A percentile compares a stretch with the other conserved stretches of the same genome.
These are phyloP conservation scores for Biston stratarius DNA, from an alignment of 2,888 invertebrate genomes.

Conservation along the genomic window DNA sequence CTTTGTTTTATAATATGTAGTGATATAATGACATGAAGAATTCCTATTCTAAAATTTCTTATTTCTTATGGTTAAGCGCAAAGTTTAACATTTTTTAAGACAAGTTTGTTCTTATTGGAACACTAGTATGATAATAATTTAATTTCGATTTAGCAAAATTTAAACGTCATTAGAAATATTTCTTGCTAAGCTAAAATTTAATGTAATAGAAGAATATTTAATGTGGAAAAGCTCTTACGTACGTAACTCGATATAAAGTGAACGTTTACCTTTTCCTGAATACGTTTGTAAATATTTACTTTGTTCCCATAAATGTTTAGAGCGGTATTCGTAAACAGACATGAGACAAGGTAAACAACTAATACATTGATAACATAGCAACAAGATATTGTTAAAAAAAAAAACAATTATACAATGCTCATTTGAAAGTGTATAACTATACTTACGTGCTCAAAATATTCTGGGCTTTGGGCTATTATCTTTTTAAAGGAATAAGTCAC, in stretches of 20 bases:
- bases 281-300: slow-evolving; percentile 28
- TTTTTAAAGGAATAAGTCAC: too few relatives aligned
- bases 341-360: slow-evolving; percentile 28
- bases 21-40: too few relatives aligned
- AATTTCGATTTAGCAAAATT: too few relatives aligned
- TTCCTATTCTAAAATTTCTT: too few relatives aligned
- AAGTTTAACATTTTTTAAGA: not conserved
- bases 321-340: slow-evolving; percentile 20
- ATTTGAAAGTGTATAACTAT: not conserved
- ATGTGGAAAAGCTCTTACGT: slow-evolving; percentile 8
- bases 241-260: slow-evolving; percentile 5
- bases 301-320: slow-evolving; percentile 28
- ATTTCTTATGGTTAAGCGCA: too few relatives aligned
- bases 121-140: too few relatives aligned
- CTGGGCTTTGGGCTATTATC: too few relatives aligned
- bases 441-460: not conserved
- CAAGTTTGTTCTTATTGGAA: not conserved
- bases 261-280: slow-evolving; percentile 13
- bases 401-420: not conserved
- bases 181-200: too few relatives aligned
- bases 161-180: too few relatives aligned
- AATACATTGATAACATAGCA: slow-evolving; percentile 28
- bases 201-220: not conserved
- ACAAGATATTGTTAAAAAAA: slow-evolving; percentile 9
- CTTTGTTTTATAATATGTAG: too few relatives aligned